Conservation (phyloP, 2,888 invertebrate species). For the Chaitophorus viminalis region DNA sequence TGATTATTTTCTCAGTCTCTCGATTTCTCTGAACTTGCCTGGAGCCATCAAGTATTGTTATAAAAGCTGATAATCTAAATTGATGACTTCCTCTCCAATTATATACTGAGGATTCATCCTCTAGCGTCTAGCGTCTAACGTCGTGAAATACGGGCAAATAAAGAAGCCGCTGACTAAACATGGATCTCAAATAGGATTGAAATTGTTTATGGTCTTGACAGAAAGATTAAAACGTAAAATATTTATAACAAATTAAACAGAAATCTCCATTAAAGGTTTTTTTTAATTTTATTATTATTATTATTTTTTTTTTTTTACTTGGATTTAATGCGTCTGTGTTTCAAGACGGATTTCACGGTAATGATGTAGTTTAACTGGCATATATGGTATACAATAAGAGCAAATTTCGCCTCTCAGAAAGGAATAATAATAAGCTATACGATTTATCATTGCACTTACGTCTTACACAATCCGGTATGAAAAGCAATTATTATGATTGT, state of each 20-base stretch:
- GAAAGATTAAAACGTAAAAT: conserved; percentile 36
- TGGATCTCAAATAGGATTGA: conserved; percentile 30
- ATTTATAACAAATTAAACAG: conserved; percentile 38
- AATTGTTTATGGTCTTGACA: conserved; percentile 30
- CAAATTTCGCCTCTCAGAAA: not conserved
- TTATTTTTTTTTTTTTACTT: not conserved
- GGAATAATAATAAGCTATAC: conserved; percentile 13
- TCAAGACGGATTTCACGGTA: conserved; percentile 25
- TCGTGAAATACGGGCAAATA: not conserved
- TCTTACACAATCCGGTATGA: not conserved
- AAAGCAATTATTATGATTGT: conserved; percentile 24
- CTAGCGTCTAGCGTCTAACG: no score
- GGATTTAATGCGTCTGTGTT: conserved; percentile 1
- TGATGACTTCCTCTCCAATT: no score
- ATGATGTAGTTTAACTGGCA: conserved; percentile 22
- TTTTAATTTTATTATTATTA: no score
- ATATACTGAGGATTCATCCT: no score
- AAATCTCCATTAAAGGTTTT: not conserved
- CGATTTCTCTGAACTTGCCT: no score
- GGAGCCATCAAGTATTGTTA: no score
- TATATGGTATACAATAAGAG: not conserved
- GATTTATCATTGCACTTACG: conserved; percentile 30
- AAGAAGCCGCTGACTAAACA: not conserved
- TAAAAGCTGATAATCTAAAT: no score
- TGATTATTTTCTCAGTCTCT: no score